Evolutionary conservation across 35 echinoderm and acorn worm species (phyloP).

Genomic region (Acanthaster planci): DNA sequence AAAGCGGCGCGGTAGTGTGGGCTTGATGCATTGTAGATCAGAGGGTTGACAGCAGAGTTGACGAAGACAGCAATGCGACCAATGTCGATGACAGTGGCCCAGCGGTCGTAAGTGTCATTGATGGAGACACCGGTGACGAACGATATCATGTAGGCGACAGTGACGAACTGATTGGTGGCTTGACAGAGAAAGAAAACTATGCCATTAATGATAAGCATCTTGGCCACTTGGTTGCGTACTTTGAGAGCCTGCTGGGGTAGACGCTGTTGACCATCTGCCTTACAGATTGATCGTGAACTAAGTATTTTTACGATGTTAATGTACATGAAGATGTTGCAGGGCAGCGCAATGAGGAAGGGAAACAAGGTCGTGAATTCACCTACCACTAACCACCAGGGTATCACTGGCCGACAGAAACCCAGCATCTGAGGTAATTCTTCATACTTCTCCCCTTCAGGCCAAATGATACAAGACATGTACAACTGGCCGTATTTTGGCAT

Average conservation of each 20-base stretch:
- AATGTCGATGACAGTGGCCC: neutral
- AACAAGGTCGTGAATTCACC: conserved; percentile 1
- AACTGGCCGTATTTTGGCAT: conserved; percentile 40
- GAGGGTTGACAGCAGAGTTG: conserved; percentile 55
- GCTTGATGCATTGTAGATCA: conserved; percentile 47
- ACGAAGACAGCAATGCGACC: conserved; percentile 42
- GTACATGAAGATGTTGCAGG: conserved; percentile 41
- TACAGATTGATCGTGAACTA: conserved; percentile 24
- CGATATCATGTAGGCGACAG: neutral
- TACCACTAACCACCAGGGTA: neutral
- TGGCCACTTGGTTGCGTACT: conserved; percentile 63
- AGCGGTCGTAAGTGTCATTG: neutral
- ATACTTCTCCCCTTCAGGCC: conserved; percentile 36
- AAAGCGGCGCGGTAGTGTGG: conserved; percentile 46
- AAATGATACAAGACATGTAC: conserved; percentile 30
- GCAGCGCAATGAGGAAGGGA: conserved; percentile 37
- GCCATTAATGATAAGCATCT: conserved; percentile 72
- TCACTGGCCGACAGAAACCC: conserved; percentile 23
- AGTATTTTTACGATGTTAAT: conserved; percentile 37
- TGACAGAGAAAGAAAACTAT: conserved; percentile 50
- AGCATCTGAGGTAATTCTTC: conserved; percentile 22
- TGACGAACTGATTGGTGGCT: conserved; percentile 30
- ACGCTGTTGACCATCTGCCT: neutral
- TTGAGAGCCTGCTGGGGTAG: neutral
- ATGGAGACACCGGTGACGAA: neutral